Evolutionary conservation across 2,797 vertebrate genomes (phyloP).

Genomic region (Neosalanx taihuensis): DNA sequence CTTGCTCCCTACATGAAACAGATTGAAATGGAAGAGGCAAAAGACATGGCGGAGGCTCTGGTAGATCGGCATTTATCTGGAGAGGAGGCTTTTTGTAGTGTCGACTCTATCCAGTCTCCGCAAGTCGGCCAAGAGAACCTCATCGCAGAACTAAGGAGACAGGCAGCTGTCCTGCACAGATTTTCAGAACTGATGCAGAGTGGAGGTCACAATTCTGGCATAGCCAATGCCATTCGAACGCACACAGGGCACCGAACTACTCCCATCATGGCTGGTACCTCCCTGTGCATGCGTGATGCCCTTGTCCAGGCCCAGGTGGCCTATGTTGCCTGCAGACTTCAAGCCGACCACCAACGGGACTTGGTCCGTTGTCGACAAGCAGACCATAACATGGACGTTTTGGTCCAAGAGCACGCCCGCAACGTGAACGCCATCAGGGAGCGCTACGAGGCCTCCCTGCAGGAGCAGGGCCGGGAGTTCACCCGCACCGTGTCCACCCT

Average conservation of each 20-base stretch:
- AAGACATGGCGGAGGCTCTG: conserved; percentile 63
- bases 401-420: conserved; percentile 80
- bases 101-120: conserved; percentile 69
- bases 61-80: conserved; percentile 65
- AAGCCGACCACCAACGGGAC: conserved; percentile 79
- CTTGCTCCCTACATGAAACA: conserved; percentile 70
- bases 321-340: conserved; percentile 84
- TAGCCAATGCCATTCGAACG: conserved; percentile 73
- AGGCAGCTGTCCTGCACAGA: conserved; percentile 78
- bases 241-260: conserved; percentile 69
- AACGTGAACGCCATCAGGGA: conserved; percentile 75
- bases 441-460: conserved; percentile 80
- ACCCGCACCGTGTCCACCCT: conserved; percentile 71
- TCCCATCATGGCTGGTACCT: conserved; percentile 68
- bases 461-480: conserved; percentile 80
- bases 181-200: conserved; percentile 81
- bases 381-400: conserved; percentile 70
- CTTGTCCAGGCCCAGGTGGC: conserved; percentile 90
- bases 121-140: conserved; percentile 77
- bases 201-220: conserved; percentile 65
- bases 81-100: conserved; percentile 44
- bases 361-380: conserved; percentile 77
- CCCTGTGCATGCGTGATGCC: conserved; percentile 85
- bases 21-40: conserved; percentile 68
- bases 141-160: conserved; percentile 83